phyloP scores from a whole-genome alignment of 2,888 invertebrate species.

The Phymatocera aterrima region DNA sequence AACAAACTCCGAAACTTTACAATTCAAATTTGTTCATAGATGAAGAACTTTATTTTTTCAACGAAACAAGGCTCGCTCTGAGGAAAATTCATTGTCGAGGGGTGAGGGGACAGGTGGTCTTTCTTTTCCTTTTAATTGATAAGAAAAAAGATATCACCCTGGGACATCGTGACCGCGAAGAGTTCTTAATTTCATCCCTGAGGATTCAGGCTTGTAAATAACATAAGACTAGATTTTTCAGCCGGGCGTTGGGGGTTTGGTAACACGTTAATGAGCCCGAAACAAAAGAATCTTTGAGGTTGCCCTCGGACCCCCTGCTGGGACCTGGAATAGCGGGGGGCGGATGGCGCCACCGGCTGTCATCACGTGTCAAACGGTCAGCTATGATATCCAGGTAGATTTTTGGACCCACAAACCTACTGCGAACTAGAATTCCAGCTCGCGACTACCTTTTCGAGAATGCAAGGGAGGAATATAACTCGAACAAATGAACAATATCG shows the following conservation, averaged over 20 bases:
- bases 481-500: not conserved
- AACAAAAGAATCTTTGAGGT: conserved; percentile 70
- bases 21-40: too few relatives aligned
- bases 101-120: not conserved
- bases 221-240: not conserved
- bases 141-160: conserved; percentile 34
- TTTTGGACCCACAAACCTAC: conserved; percentile 18
- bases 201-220: conserved; percentile 28
- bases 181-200: conserved; percentile 44
- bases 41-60: too few relatives aligned
- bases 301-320: conserved; percentile 63
- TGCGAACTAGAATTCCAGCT: not conserved
- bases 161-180: not conserved
- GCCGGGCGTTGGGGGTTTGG: conserved; percentile 61
- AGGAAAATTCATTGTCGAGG: not conserved
- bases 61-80: too few relatives aligned
- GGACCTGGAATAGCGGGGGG: conserved; percentile 69
- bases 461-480: not conserved
- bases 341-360: conserved; percentile 74
- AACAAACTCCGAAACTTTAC: not conserved
- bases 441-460: conserved; percentile 18
- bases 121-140: not conserved
- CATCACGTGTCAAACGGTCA: conserved; percentile 70
- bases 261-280: conserved; percentile 73
- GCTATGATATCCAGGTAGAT: conserved; percentile 64